These are phyloP conservation scores for Protonibea diacanthus DNA, from an alignment of 2,797 vertebrate species.

Conservation along the genomic window DNA sequence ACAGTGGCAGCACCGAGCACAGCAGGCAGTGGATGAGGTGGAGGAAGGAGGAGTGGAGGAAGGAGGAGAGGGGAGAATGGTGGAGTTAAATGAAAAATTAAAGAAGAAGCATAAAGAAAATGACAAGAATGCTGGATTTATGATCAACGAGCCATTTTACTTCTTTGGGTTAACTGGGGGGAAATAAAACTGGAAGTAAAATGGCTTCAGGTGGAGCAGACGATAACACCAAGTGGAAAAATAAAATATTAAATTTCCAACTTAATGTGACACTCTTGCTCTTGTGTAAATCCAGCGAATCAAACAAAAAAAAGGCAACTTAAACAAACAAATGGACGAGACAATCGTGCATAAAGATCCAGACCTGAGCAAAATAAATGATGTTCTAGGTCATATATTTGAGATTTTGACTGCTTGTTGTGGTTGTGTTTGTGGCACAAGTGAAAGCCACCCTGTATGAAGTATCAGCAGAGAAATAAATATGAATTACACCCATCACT, in stretches of 20 bases:
- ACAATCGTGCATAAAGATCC: constrained; percentile 35
- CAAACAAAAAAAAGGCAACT: constrained; percentile 52
- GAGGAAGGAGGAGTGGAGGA: constrained; percentile 13
- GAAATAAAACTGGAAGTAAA: constrained; percentile 44
- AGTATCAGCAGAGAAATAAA: not conserved
- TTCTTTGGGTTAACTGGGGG: constrained; percentile 20
- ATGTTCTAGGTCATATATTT: not conserved
- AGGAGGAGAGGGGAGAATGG: constrained; percentile 43
- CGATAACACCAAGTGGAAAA: constrained; percentile 18
- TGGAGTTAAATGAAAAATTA: constrained; percentile 67
- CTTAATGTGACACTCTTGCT: not conserved
- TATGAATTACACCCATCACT: not conserved
- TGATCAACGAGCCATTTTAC: constrained; percentile 48
- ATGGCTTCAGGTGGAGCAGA: constrained; percentile 15
- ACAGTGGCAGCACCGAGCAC: constrained; percentile 69
- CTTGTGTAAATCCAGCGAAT: constrained; percentile 67
- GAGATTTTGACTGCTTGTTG: not conserved
- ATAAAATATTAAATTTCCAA: constrained; percentile 5
- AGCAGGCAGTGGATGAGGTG: constrained; percentile 57
- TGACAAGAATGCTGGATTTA: constrained; percentile 68
- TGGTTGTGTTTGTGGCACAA: not conserved
- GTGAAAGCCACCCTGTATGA: not conserved
- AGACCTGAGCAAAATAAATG: not conserved
- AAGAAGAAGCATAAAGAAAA: constrained; percentile 71
- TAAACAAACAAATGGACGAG: constrained; percentile 45